These are phyloP conservation scores for Anadara kagoshimensis DNA, from an alignment of 1,140 invertebrate species.

Conservation along the genomic window DNA sequence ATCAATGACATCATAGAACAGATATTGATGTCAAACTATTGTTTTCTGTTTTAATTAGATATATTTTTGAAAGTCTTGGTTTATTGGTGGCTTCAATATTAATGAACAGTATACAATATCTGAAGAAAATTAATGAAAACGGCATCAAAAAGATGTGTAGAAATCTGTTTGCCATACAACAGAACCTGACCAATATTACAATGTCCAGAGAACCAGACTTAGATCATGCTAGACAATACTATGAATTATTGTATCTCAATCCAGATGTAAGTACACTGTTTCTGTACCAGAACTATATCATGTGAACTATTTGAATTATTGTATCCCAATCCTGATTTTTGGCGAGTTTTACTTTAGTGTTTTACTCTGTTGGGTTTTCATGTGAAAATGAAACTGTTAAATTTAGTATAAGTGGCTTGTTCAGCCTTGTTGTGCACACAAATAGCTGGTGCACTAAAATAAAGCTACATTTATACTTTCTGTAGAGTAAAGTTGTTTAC, in stretches of 20 bases:
- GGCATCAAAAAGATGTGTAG: conserved; percentile 89
- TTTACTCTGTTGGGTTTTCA: too few relatives aligned
- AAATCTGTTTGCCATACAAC: conserved; percentile 90
- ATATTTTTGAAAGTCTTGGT: conserved; percentile 95
- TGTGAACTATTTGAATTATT: too few relatives aligned
- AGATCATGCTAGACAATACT: conserved; percentile 92
- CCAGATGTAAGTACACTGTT: conserved; percentile 87
- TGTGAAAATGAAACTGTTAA: too few relatives aligned
- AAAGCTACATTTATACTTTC: too few relatives aligned
- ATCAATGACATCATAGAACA: too few relatives aligned
- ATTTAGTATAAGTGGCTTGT: too few relatives aligned
- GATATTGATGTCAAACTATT: neutral
- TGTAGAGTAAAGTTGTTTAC: too few relatives aligned
- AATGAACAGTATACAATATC: conserved; percentile 87
- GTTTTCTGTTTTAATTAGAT: conserved; percentile 76
- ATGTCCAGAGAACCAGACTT: conserved; percentile 87
- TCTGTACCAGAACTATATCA: too few relatives aligned
- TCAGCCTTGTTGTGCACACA: too few relatives aligned
- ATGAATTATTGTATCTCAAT: conserved; percentile 88
- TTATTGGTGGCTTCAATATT: conserved; percentile 90
- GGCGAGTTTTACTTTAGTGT: too few relatives aligned
- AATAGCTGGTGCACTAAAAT: too few relatives aligned
- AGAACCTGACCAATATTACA: conserved; percentile 89
- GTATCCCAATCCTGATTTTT: too few relatives aligned
- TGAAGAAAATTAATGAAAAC: conserved; percentile 86